Evolutionary conservation across 2,888 invertebrate genomes (phyloP), one percentile per base, ranked within the genome.

Genomic region (Matsumyia berberina): DNA sequence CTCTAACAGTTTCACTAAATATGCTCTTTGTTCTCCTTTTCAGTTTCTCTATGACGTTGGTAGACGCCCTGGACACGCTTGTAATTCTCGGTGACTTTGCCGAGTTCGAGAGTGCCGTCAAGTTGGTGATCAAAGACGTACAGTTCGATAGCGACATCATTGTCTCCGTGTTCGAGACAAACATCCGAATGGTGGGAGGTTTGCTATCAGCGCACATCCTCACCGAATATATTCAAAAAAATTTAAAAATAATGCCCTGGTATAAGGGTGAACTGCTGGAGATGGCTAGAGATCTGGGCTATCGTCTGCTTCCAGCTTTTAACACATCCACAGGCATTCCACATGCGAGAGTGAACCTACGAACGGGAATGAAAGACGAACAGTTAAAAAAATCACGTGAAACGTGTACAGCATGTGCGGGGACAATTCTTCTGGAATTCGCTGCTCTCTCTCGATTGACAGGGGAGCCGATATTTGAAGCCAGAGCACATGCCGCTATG

Each of bases 331-430:
- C 99, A 0, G 99, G 99, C 53, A 97, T 99, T 89, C 99, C 99
- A 8, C 97, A 98, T 92, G 97, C 98, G n/a, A 94, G 96, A 91
- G 98, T 98, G 89, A 97, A 97, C 92, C 93, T 97, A 33, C 94
- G 95, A 37, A 93, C 95, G 89, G 98, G 98, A 19, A 94, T 98
- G 91, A 96, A 96, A 90, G 94, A 94, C 85, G 94, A 95, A 35
- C 94, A 95, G 17, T 89, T 97, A 58, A 94, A 95, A 86, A 94
- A 95, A 87, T 95, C 96, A 0, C 93, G 96, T 3, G 98, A 98
- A 92, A 99, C 99, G 0, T 99, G 99, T 90, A 99, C 99, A 0
- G 99, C 99, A 0, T 99, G 99, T 92, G 99, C 98, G 1, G 99
- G 99, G 0, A 99, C 99, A 0, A 98, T 99, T 95, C 96, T 99